Base-by-base conservation (phyloP, 2,113 vertebrate species). In the Eudyptes chrysolophus region DNA sequence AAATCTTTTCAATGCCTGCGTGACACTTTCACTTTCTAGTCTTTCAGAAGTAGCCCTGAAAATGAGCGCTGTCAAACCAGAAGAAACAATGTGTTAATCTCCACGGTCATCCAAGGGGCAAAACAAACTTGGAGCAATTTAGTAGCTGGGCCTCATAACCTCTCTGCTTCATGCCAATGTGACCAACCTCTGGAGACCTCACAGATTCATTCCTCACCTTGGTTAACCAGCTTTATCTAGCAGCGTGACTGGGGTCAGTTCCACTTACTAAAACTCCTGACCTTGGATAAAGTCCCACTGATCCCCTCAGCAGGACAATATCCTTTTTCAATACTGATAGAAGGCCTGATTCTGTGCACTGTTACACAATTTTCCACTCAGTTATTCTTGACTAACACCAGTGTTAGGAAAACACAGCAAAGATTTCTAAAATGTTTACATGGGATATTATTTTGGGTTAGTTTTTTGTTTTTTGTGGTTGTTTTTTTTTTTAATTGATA, bases 11-110 rank as follows among this genome's bases (percentile, higher is more conserved):
- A 84, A 1, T 61, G 40, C 11, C 61, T 46, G 19, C 54, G 52
- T 74, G 65, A 72, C 81, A 83, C 64, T 96, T 92, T 66, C 68
- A 62, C 62, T 55, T 87, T 75, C 48, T 72, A n/a, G 51, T 70
- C 64, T 94, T 89, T 84, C 75, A 32, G 66, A 80, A 89, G 76
- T 27, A 92, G 89, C 40, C 87, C 78, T 77, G 77, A 81, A 96
- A 94, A 91, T 34, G 54, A 89, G 83, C 72, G 48, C 76, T 94
- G 79, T 70, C 68, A 92, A 46, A 40, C 7, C 27, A 54, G 94
- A 69, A 92, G 78, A 89, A 87, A 22, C 38, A 48, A n/a, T 34
- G 55, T 71, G 57, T 90, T 89, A 62, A 90, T 95, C 84, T 88
- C 62, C 42, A 60, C 7, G 5, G 83, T 44, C 84, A 65, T 79